Evolutionary conservation across 2,113 vertebrate genomes (phyloP).

Genomic region (Gymnobelideus leadbeateri): DNA sequence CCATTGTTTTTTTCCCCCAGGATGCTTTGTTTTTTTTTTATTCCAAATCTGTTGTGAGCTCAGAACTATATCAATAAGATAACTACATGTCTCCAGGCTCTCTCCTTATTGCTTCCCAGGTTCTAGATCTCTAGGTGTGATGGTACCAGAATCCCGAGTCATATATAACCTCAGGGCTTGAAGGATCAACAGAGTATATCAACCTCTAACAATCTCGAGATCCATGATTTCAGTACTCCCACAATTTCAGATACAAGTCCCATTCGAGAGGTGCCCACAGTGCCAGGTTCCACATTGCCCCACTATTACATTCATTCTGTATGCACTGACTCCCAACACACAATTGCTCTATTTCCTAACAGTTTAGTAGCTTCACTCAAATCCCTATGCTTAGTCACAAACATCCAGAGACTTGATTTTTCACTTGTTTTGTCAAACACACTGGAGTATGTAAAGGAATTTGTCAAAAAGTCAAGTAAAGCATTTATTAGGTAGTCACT

Average conservation of each 20-base stretch:
- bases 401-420: neutral
- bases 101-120: neutral
- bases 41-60: neutral
- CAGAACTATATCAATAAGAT: neutral
- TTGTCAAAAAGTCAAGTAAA: neutral
- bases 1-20: neutral
- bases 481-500: neutral
- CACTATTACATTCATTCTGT: neutral
- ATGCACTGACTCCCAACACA: neutral
- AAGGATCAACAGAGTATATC: neutral
- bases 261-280: neutral
- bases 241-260: neutral
- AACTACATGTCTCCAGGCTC: neutral
- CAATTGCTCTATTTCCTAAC: neutral
- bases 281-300: neutral
- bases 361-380: neutral
- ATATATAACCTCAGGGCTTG: neutral
- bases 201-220: neutral
- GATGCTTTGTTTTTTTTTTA: neutral
- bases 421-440: neutral
- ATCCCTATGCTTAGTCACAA: neutral
- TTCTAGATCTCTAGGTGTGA: neutral
- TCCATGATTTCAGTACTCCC: neutral
- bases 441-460: neutral
- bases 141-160: neutral